phyloP scores from a whole-genome alignment of 1,140 invertebrate species.

The Akabosia matsudoensis region DNA sequence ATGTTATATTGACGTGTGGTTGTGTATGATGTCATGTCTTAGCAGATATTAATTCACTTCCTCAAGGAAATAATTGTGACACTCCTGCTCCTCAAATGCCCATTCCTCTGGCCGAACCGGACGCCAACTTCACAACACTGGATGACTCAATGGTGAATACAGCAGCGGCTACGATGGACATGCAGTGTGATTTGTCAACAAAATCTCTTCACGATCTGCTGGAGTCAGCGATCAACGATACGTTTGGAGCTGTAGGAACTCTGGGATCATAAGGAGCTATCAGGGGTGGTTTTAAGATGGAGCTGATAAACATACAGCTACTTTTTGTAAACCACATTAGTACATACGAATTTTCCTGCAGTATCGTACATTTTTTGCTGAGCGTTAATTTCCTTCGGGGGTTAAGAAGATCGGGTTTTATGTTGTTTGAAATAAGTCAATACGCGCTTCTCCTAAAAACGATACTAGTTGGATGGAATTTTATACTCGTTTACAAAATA shows the following conservation, averaged over 20 bases:
- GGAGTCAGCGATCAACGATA: conserved; percentile 2
- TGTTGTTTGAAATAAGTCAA: no score
- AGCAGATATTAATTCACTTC: not conserved
- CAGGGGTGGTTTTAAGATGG: not conserved
- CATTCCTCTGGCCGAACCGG: not conserved
- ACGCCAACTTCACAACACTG: conserved; percentile 9
- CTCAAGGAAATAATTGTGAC: not conserved
- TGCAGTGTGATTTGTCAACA: not conserved
- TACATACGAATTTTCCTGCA: no score
- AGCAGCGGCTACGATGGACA: conserved; percentile 1
- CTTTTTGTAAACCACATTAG: no score
- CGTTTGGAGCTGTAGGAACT: conserved; percentile 19
- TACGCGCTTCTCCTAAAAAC: no score
- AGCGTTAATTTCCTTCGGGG: no score
- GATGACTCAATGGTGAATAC: conserved; percentile 9
- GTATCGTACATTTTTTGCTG: no score
- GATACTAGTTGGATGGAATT: no score
- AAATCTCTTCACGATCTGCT: conserved; percentile 4
- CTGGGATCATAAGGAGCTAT: not conserved
- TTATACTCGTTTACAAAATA: no score
- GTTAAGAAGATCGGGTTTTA: no score
- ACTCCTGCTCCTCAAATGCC: not conserved
- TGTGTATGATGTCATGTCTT: not conserved
- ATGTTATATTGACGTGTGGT: not conserved
- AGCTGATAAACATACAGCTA: not conserved